Conservation (phyloP, 2,797 vertebrate genomes). For the Brachyrhaphis roseni region DNA sequence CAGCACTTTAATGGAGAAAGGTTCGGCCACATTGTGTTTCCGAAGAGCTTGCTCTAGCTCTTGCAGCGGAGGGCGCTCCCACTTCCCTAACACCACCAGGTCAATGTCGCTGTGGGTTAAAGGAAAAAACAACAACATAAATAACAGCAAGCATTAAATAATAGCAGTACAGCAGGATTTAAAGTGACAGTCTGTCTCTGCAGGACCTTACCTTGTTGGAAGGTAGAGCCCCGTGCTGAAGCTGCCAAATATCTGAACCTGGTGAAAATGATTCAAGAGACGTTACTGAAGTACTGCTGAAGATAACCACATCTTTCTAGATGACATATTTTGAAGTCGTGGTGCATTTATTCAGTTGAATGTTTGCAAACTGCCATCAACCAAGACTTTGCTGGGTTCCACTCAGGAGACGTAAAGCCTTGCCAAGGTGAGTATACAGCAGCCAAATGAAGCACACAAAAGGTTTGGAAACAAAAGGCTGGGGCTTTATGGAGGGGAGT, state of each 20-base stretch:
- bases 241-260: conserved; percentile 99
- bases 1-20: conserved; percentile 96
- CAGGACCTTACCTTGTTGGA: conserved; percentile 89
- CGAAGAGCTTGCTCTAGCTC: conserved; percentile 94
- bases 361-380: conserved; percentile 40
- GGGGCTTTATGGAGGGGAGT: conserved; percentile 19
- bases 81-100: conserved; percentile 97
- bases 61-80: conserved; percentile 94
- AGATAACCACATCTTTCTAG: not conserved
- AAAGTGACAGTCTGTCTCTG: not conserved
- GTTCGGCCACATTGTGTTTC: conserved; percentile 93
- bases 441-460: conserved; percentile 62
- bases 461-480: conserved; percentile 24
- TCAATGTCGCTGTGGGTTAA: conserved; percentile 90
- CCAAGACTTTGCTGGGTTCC: conserved; percentile 47
- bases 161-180: not conserved
- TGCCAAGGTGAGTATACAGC: conserved; percentile 41
- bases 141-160: conserved; percentile 8
- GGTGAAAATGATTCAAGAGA: conserved; percentile 37
- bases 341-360: conserved; percentile 32
- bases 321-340: not conserved
- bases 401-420: conserved; percentile 27
- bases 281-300: not conserved
- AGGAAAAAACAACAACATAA: too few relatives aligned
- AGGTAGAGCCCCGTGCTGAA: conserved; percentile 98